phyloP scores from a whole-genome alignment of 2,888 invertebrate species.

The Macrosiphum euphorbiae region DNA sequence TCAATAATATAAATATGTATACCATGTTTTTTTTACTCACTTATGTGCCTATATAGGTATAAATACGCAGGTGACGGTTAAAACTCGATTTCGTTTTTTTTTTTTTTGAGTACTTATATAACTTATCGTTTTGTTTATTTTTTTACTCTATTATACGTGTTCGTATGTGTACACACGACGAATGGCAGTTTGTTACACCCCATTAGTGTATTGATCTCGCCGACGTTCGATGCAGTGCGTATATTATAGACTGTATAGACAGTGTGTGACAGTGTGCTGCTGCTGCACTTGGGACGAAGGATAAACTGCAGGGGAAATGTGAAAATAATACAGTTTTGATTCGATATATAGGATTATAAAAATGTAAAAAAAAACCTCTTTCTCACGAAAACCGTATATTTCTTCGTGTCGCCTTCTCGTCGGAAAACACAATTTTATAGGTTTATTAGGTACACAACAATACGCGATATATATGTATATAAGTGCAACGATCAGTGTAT shows the following conservation, averaged over 20 bases:
- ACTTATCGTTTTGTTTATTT: conserved; percentile 10
- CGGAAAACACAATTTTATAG: neutral
- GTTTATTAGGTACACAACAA: neutral
- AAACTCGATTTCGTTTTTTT: conserved; percentile 1
- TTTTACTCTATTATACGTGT: neutral
- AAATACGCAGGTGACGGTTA: neutral
- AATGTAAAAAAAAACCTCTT: neutral
- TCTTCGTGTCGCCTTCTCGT: neutral
- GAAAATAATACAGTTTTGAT: conserved; percentile 35
- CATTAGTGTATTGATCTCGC: conserved; percentile 46
- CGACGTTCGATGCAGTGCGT: neutral
- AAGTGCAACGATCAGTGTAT: neutral
- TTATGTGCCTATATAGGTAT: neutral
- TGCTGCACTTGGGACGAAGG: neutral
- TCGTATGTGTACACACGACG: neutral
- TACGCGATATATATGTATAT: neutral
- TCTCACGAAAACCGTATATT: conserved; percentile 42
- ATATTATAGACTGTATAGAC: neutral
- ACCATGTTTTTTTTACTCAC: neutral
- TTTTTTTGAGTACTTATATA: neutral
- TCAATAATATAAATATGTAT: neutral
- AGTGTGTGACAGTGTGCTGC: no score
- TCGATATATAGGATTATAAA: conserved; percentile 15
- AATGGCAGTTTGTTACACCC: conserved; percentile 38
- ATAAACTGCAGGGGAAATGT: neutral